Percentiles rank a stretch among this genome's conserved stretches.
Conservation (phyloP, 2,797 vertebrate genomes). For the Microctenopoma steveboyesi region DNA sequence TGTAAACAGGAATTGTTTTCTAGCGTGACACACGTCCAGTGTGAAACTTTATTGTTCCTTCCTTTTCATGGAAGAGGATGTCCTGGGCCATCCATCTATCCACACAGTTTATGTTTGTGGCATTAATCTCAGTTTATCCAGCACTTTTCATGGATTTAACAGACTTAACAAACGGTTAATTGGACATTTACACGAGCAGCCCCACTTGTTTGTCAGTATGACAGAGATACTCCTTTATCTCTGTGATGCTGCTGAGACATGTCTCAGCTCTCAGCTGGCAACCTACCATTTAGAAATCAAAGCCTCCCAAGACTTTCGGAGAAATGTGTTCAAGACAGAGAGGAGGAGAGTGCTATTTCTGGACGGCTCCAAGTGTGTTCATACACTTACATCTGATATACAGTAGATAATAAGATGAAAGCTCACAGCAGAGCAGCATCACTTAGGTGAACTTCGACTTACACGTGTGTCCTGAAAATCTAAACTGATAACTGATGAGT, state of each 20-base stretch:
- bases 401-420: conserved; percentile 36
- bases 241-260: conserved; percentile 53
- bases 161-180: not conserved
- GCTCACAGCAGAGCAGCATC: conserved; percentile 23
- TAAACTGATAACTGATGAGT: not conserved
- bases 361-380: conserved; percentile 47
- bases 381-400: conserved; percentile 52
- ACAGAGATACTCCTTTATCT: conserved; percentile 32
- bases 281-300: conserved; percentile 53
- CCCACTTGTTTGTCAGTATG: conserved; percentile 25
- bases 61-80: conserved; percentile 68
- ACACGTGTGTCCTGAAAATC: conserved; percentile 7
- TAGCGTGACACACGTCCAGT: conserved; percentile 36
- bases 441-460: conserved; percentile 6
- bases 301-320: conserved; percentile 51
- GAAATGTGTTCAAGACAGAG: conserved; percentile 55
- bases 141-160: not conserved
- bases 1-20: conserved; percentile 78
- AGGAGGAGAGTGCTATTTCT: conserved; percentile 57
- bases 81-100: conserved; percentile 60
- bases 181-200: conserved; percentile 1
- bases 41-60: conserved; percentile 51
- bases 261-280: conserved; percentile 45
- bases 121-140: not conserved
- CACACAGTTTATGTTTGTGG: conserved; percentile 13